Evolutionary conservation across 1,140 invertebrate genomes (phyloP), one percentile per base, ranked within the genome.

Genomic region (Trachymyrmex cornetzi): DNA sequence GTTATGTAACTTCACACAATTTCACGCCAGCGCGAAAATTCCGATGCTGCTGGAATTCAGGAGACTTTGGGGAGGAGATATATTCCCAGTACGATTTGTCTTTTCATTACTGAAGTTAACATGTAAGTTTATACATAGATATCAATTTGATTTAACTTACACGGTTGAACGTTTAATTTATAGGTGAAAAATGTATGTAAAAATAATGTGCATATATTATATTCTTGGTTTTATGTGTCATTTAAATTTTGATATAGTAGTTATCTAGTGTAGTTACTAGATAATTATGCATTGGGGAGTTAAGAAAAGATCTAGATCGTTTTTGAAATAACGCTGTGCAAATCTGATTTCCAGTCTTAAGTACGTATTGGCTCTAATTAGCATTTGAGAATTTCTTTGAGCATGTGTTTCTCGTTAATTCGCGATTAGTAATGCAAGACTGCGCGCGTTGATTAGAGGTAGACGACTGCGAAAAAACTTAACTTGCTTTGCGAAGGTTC

Each of bases 381-480:
- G 55, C 34, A n/a, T 63, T 48, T 30, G 16, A n/a, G 57, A 50
- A 48, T 84, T 67, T 59, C 3, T 19, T 1, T 0, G 6, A 22
- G 24, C 19, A 71, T 34, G 53, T 71, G 30, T 55, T 61, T 19
- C 67, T 84, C 69, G 38, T 84, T 75, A 61, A 84, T 75, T 84
- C 48, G 24, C 67, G 80, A 82, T 82, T 82, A 82, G 67, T 38
- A 34, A 75, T 75, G 80, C 69, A 84, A 75, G 80, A 34, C 55
- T 22, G 55, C 38, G 67, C 69, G 24, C 34, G 38, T 44, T 84
- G 80, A 82, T 82, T 82, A 82, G 64, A 81, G 22, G 30, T 55
- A 38, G 53, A 48, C 34, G 38, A 61, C 19, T 59, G 38, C 55
- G 80, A 48, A 59, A 74, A 82, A 82, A n/a, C 24, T 74, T 38